Base-by-base conservation (phyloP, 2,113 vertebrate species). In the Bubalus kerabau region DNA sequence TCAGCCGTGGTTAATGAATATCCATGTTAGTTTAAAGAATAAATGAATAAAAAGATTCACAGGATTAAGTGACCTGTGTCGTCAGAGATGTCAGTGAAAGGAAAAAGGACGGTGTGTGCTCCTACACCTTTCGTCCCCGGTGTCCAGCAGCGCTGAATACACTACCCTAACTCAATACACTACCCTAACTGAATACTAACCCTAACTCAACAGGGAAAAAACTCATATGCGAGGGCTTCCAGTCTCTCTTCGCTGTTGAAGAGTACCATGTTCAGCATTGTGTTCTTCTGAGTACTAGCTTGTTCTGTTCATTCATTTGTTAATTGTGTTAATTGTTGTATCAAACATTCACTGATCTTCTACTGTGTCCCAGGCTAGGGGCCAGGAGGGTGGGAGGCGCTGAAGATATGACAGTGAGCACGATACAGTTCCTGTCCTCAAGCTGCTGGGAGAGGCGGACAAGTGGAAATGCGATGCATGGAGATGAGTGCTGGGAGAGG, bases 151-250 rank as follows among this genome's bases (percentile, higher is more conserved):
- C 26, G 2, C 40, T 9, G 23, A 21, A 10, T 32, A 12, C 2
- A 48, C 64, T 40, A 40, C 40, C 40, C 40, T 40, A 40, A 40
- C 40, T 40, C 40, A 3, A 40, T 40, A 40, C 40, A 40, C 40
- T 40, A 40, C 40, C 40, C 40, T 40, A 40, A 40, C 40, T 40
- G 40, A 40, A 40, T 40, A 40, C 40, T 40, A 40, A 40, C 40
- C 40, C 40, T 40, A 40, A 1, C 26, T 28, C 2, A 4, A 19
- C 21, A 28, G 21, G 52, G 30, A 6, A 6, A 19, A 23, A 30
- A 56, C 12, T 7, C 71, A 0, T 0, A 2, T 1, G 1, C 4
- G 1, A 2, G 7, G 28, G 16, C 28, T n/a, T 60, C 67, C 48
- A 26, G 24, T 28, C 36, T 64, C 74, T 87, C 21, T 71, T 64